Conservation (phyloP, 2,888 invertebrate genomes). For the Ecliptopera silaceata region DNA sequence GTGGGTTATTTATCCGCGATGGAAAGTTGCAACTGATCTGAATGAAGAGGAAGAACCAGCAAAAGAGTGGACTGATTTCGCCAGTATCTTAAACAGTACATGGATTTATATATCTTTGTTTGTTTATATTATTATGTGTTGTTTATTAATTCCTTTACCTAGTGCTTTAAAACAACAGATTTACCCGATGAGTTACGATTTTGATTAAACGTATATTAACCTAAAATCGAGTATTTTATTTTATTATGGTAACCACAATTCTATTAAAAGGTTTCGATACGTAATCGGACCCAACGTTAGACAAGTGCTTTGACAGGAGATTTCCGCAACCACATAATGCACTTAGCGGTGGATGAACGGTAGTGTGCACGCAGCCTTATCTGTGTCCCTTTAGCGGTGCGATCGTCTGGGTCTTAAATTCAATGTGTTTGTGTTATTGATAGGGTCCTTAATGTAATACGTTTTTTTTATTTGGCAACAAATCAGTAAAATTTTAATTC, state of each 20-base stretch:
- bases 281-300: slow-evolving; percentile 38
- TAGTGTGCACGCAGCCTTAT: slow-evolving; percentile 46
- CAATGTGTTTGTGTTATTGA: slow-evolving; percentile 10
- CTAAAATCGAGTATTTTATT: not conserved
- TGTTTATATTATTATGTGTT: slow-evolving; percentile 23
- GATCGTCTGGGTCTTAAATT: slow-evolving; percentile 23
- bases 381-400: slow-evolving; percentile 31
- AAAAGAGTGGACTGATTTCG: slow-evolving; percentile 31
- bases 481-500: no score
- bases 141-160: slow-evolving; percentile 15
- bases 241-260: not conserved
- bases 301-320: slow-evolving; percentile 50
- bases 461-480: slow-evolving; percentile 1
- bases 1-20: slow-evolving; percentile 18
- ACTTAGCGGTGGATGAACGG: slow-evolving; percentile 55
- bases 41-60: not conserved
- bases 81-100: slow-evolving; percentile 24
- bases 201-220: not conserved
- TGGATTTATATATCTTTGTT: slow-evolving; percentile 18
- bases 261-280: slow-evolving; percentile 15
- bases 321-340: slow-evolving; percentile 59
- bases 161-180: slow-evolving; percentile 1
- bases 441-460: no score
- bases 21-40: slow-evolving; percentile 6
- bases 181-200: slow-evolving; percentile 3